phyloP scores from a whole-genome alignment of 2,888 invertebrate species.

The Hirtodrosophila cameraria region DNA sequence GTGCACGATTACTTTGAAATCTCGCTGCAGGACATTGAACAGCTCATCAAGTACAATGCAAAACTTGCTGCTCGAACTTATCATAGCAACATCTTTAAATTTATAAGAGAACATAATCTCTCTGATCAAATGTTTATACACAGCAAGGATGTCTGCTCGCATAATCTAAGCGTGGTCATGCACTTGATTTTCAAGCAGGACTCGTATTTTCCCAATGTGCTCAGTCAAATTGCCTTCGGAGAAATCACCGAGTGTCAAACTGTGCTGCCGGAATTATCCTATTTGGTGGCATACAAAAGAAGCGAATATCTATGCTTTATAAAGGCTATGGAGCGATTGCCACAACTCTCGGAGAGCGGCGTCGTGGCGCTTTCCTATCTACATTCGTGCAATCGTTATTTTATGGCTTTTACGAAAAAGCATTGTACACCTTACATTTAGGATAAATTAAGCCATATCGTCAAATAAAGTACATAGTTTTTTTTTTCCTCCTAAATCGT shows the following conservation, averaged over 20 bases:
- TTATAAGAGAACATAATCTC: slow-evolving; percentile 87
- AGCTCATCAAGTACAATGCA: slow-evolving; percentile 82
- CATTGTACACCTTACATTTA: slow-evolving; percentile 22
- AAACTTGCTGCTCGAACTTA: slow-evolving; percentile 75
- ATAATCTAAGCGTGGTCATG: slow-evolving; percentile 86
- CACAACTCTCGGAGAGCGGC: slow-evolving; percentile 74
- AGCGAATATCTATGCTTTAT: slow-evolving; percentile 77
- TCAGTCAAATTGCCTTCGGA: slow-evolving; percentile 84
- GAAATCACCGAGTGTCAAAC: slow-evolving; percentile 63
- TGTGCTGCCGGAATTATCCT: slow-evolving; percentile 62
- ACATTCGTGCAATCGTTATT: slow-evolving; percentile 65
- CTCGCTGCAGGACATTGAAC: slow-evolving; percentile 85
- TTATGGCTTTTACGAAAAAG: slow-evolving; percentile 39
- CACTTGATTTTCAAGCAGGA: slow-evolving; percentile 81
- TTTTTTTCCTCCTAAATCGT: neutral
- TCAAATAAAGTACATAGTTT: slow-evolving; percentile 43
- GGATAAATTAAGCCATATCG: neutral
- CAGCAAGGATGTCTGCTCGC: slow-evolving; percentile 87
- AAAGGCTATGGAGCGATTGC: slow-evolving; percentile 62
- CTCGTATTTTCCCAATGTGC: slow-evolving; percentile 80
- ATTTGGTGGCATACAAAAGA: slow-evolving; percentile 76
- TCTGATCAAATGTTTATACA: slow-evolving; percentile 87
- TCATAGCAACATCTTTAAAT: slow-evolving; percentile 87
- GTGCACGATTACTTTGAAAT: slow-evolving; percentile 88
- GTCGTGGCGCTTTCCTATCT: slow-evolving; percentile 68